Base-by-base conservation (phyloP, 1,140 invertebrate genomes). In the Bombus pascuorum region DNA sequence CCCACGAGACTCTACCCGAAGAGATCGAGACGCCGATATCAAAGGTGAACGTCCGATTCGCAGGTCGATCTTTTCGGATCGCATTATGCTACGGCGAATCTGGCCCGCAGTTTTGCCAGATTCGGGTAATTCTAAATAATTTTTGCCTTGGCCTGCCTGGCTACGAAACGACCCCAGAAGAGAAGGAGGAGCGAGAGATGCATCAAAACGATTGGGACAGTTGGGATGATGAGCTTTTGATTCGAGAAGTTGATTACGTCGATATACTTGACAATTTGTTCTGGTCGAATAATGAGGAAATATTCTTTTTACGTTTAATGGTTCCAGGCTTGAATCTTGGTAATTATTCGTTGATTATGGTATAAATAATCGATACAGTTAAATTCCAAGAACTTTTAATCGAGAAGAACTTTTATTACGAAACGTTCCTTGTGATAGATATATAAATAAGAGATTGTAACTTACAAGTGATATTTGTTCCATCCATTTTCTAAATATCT, bases 1-100 rank as follows among this genome's bases (percentile, higher is more conserved):
- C 59, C 28, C 73, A 42, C 42, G 72, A 81, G 72, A 72, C 44
- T 59, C 44, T 86, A 72, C 66, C 47, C 59, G 25, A 57, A 74
- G 59, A 91, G 90, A 92, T 92, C 87, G 88, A 70, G 62, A 86
- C 84, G 87, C 42, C 74, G 91, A 92, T 91, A 92, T n/a, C 71
- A 76, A 47, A 70, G 71, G 71, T 62, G 83, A 87, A 84, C 85
- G 85, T 75, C 68, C 80, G 80, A 85, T 83, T 87, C 87, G 81
- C 77, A 83, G 76, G 78, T 28, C 42, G 66, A 83, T 75, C 83
- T 85, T 65, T 62, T 65, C 39, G 79, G 87, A 87, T 86, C 84
- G 86, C 76, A 83, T 74, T 76, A 78, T 75, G 70, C 80, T 78
- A 47, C 68, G 62, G 73, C 34, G 86, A 57, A 81, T 81, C n/a